A percentile compares a stretch with the other conserved stretches of the same genome.
Conservation (phyloP, 2,113 vertebrate species). For the Hippocampus zosterae region DNA sequence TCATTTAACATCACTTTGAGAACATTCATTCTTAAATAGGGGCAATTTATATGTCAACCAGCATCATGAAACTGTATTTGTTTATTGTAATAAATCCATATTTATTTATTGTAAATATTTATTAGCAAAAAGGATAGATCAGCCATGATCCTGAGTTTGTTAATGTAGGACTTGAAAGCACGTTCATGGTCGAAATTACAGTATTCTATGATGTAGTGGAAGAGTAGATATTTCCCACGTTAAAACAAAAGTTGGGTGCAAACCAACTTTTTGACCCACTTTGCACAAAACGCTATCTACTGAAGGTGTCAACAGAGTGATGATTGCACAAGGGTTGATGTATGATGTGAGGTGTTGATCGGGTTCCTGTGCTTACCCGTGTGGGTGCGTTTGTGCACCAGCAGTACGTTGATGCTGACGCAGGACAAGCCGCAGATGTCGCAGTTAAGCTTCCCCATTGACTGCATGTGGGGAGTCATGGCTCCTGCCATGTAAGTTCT, state of each 20-base stretch:
- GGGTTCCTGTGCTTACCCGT: slow-evolving; percentile 79
- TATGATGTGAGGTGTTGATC: slow-evolving; percentile 42
- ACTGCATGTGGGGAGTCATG: slow-evolving; percentile 63
- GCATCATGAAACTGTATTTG: too few relatives aligned
- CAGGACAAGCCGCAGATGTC: slow-evolving; percentile 91
- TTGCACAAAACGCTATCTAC: slow-evolving; percentile 11
- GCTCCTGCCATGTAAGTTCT: slow-evolving; percentile 31
- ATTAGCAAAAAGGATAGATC: too few relatives aligned
- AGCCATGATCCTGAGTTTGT: neutral
- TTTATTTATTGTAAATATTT: too few relatives aligned
- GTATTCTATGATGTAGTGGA: neutral
- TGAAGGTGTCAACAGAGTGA: slow-evolving; percentile 1
- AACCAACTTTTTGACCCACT: slow-evolving; percentile 4
- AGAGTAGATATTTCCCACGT: slow-evolving; percentile 31
- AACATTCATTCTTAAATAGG: too few relatives aligned
- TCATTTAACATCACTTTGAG: too few relatives aligned
- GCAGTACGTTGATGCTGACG: slow-evolving; percentile 91
- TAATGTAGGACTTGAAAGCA: neutral
- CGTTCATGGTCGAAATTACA: neutral
- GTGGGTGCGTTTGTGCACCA: slow-evolving; percentile 93
- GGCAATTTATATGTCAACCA: too few relatives aligned
- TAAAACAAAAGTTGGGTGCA: slow-evolving; percentile 10
- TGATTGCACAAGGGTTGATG: slow-evolving; percentile 29
- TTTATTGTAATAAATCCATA: too few relatives aligned
- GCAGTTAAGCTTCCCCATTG: slow-evolving; percentile 82